A percentile compares a stretch with the other conserved stretches of the same genome.
Conservation (phyloP, 2,797 vertebrate species). For the Chaunax sp. region DNA sequence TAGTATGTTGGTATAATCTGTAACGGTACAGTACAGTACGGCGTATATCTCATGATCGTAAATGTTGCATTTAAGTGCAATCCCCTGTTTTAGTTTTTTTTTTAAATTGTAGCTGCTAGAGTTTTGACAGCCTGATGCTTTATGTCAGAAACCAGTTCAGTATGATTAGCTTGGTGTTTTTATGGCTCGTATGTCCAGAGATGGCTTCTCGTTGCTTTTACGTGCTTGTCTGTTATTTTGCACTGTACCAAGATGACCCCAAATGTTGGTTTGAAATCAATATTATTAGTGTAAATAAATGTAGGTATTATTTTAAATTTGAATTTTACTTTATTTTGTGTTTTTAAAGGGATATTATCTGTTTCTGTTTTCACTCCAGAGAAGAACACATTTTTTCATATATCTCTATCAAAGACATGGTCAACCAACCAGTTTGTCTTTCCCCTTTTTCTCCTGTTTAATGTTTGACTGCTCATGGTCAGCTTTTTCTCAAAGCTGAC, state of each 20-base stretch:
- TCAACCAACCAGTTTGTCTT: constrained; percentile 77
- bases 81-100: constrained; percentile 34
- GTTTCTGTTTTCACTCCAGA: background rate
- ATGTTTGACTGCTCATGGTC: constrained; percentile 3
- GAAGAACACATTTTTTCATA: background rate
- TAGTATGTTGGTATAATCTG: constrained; percentile 51
- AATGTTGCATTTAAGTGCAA: constrained; percentile 55
- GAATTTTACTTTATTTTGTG: background rate
- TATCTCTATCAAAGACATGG: constrained; percentile 65
- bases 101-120: constrained; percentile 57
- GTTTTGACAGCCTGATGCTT: constrained; percentile 52
- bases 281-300: background rate
- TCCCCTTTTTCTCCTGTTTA: constrained; percentile 2
- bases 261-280: constrained; percentile 23
- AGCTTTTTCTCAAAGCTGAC: constrained; percentile 18
- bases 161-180: constrained; percentile 44
- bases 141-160: constrained; percentile 51
- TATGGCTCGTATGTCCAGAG: constrained; percentile 25
- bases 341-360: too few species aligned
- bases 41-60: constrained; percentile 50
- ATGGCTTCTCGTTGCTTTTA: constrained; percentile 47
- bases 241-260: constrained; percentile 54
- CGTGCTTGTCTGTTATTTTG: constrained; percentile 18
- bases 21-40: constrained; percentile 42
- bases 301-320: background rate